These are phyloP conservation scores for Heliconius ethilla DNA, from an alignment of 2,888 invertebrate genomes.

Conservation along the genomic window DNA sequence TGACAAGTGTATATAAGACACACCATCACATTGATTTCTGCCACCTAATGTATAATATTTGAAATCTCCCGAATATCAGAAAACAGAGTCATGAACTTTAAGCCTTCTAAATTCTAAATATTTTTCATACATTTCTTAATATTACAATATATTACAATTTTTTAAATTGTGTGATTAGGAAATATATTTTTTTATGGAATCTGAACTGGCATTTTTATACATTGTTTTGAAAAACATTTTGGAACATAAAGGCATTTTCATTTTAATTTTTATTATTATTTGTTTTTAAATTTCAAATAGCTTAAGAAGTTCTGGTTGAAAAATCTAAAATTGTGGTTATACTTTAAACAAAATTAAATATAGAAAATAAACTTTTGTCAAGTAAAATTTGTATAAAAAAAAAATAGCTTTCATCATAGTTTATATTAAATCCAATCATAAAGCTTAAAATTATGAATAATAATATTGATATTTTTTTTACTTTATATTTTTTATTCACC, in stretches of 20 bases:
- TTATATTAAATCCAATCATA: not conserved
- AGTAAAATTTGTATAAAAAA: not conserved
- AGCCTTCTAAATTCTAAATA: no score
- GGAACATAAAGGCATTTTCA: not conserved
- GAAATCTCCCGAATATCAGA: no score
- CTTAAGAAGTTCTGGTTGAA: not conserved
- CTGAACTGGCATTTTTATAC: conserved; percentile 29
- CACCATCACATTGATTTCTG: no score
- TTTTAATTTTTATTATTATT: not conserved
- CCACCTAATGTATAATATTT: no score
- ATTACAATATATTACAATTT: not conserved
- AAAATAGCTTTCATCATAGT: conserved; percentile 23
- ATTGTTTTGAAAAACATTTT: conserved; percentile 5
- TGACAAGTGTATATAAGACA: no score
- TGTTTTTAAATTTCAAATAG: not conserved
- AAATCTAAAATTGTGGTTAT: not conserved
- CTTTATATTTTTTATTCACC: no score
- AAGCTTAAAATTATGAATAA: not conserved
- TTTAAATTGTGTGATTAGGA: not conserved
- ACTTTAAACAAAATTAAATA: not conserved
- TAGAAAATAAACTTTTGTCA: not conserved
- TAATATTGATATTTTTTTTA: not conserved
- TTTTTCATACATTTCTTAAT: no score
- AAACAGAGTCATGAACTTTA: no score
- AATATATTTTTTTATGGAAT: conserved; percentile 11